Evolutionary conservation across 2,888 invertebrate genomes (phyloP), one percentile per base, ranked within the genome.

Genomic region (Barypeithes pellucidus): DNA sequence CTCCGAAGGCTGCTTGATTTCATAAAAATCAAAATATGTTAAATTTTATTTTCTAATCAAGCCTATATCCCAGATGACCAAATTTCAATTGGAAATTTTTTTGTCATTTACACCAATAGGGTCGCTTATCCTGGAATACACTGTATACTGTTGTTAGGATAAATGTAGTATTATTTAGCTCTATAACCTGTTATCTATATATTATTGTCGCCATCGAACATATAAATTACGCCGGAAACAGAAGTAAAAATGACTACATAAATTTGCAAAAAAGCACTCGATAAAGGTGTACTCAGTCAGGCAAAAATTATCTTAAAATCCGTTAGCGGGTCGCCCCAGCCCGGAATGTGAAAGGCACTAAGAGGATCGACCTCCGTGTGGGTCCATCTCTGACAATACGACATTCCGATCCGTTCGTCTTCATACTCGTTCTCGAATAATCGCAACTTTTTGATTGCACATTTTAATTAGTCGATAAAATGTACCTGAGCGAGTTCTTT

Each of bases 271-370:
- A 57, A 52, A 47, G 20, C 20, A 9, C 33, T 36, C 33, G 14
- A 18, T 29, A 29, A 65, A 65, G 50, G 33, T 66, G 65, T 63
- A 50, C 4, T 29, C 36, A 50, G 65, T 24, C 63, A 60, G 14
- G 29, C 41, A 60, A 71, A 65, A 71, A 66, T 59, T 50, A 41
- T 52, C 67, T 61, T 20, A 57, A 62, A 72, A 66, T 63, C 75
- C 75, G 75, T 72, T 75, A 72, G 67, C 67, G 67, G 75, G 75
- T 72, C 72, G 75, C 41, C 72, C 65, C 66, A 29, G 60, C 59
- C 24, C 65, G 72, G 72, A 75, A 75, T 75, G 72, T 75, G 75
- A 75, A 75, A 75, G 75, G 75, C 63, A 70, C 60, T 24, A 71
- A 43, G 70, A 72, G 75, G 72, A 74, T 66, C 74, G 71, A 67